Conservation (phyloP, 2,888 invertebrate genomes). For the Dryobotodes eremita region DNA sequence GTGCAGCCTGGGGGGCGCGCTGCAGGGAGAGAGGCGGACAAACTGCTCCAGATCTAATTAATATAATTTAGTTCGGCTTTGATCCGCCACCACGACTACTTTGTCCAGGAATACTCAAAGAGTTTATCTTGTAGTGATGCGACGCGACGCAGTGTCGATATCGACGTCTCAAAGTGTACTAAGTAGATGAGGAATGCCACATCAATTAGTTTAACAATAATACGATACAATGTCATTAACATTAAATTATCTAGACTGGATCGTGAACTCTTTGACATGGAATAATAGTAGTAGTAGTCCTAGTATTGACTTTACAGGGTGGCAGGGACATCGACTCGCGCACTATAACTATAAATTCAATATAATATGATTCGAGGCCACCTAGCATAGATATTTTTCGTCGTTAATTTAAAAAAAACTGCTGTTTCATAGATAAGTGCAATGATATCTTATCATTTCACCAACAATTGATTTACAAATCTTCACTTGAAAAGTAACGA, state of each 20-base stretch:
- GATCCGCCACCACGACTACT: conserved; percentile 67
- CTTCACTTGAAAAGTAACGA: too few species aligned
- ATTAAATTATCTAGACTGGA: neutral
- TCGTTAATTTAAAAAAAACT: too few species aligned
- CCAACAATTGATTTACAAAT: too few species aligned
- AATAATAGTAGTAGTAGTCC: too few species aligned
- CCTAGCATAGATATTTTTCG: too few species aligned
- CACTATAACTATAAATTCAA: too few species aligned
- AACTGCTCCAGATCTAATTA: conserved; percentile 72
- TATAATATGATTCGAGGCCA: too few species aligned
- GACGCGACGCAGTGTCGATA: neutral
- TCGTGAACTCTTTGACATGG: neutral
- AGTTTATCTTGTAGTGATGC: conserved; percentile 52
- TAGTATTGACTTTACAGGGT: too few species aligned
- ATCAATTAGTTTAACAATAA: neutral
- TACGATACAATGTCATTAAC: neutral
- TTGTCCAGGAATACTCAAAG: conserved; percentile 63
- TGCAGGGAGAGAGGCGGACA: neutral
- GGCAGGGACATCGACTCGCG: too few species aligned
- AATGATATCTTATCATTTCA: too few species aligned
- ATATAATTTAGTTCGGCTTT: conserved; percentile 76
- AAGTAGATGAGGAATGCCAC: neutral
- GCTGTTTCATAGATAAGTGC: too few species aligned
- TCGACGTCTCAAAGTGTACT: neutral
- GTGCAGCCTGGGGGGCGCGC: neutral